Conservation (phyloP, 1,140 invertebrate genomes). For the Pinna nobilis region DNA sequence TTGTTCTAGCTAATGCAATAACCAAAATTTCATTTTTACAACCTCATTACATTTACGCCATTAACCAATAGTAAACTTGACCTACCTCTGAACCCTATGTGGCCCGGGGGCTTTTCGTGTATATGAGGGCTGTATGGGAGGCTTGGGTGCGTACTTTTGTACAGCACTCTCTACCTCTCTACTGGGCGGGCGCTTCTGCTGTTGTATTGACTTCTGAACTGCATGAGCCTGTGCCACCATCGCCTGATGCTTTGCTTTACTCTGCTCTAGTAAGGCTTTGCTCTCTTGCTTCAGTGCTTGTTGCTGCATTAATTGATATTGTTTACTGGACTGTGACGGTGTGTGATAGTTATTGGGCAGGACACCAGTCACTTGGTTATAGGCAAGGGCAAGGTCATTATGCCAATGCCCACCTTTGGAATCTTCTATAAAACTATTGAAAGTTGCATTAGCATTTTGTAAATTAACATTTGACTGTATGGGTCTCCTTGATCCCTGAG, state of each 20-base stretch:
- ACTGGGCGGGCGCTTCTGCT: slow-evolving; percentile 14
- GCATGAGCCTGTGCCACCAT: slow-evolving; percentile 73
- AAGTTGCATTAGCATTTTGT: slow-evolving; percentile 65
- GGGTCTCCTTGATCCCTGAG: slow-evolving; percentile 30
- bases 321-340: slow-evolving; percentile 61
- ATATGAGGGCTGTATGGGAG: slow-evolving; percentile 55
- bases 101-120: slow-evolving; percentile 46
- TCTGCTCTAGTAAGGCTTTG: slow-evolving; percentile 64
- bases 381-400: slow-evolving; percentile 58
- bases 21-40: no score
- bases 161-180: slow-evolving; percentile 36
- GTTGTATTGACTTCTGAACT: slow-evolving; percentile 53
- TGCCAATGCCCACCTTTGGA: slow-evolving; percentile 50
- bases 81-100: slow-evolving; percentile 63
- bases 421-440: slow-evolving; percentile 67
- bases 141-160: slow-evolving; percentile 63
- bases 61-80: neutral
- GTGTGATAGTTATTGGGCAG: slow-evolving; percentile 58
- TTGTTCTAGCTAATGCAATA: no score
- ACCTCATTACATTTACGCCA: no score
- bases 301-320: slow-evolving; percentile 65
- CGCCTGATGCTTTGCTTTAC: slow-evolving; percentile 72
- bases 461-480: slow-evolving; percentile 53
- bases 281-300: slow-evolving; percentile 53
- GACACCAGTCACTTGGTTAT: slow-evolving; percentile 66